phyloP scores from a whole-genome alignment of 2,113 vertebrate genomes.

The Aphyosemion australe region DNA sequence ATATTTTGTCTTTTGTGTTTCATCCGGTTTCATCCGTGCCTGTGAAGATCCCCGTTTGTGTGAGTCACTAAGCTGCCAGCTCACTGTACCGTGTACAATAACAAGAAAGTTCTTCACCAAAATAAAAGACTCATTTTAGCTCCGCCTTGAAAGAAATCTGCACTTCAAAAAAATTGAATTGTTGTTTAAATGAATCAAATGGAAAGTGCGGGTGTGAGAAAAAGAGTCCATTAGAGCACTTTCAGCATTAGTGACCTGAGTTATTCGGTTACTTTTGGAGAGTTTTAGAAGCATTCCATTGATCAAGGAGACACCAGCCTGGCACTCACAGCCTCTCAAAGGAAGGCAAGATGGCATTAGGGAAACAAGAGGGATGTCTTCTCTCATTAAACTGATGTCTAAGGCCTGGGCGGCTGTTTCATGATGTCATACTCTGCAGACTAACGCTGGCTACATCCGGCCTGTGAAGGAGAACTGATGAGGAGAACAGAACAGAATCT shows the following conservation, averaged over 20 bases:
- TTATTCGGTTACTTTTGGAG: conserved; percentile 66
- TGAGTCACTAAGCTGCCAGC: conserved; percentile 32
- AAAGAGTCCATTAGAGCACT: conserved; percentile 67
- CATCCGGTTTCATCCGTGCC: conserved; percentile 1
- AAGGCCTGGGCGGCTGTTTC: conserved; percentile 19
- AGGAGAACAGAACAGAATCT: conserved; percentile 17
- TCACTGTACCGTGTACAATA: conserved; percentile 13
- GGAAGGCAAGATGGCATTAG: conserved; percentile 33
- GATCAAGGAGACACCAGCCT: conserved; percentile 54
- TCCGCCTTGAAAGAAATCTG: conserved; percentile 35
- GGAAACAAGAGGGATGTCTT: conserved; percentile 30
- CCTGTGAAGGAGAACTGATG: conserved; percentile 22
- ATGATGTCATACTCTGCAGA: conserved; percentile 38
- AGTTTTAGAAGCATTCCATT: conserved; percentile 57
- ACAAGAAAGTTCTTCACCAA: conserved; percentile 27
- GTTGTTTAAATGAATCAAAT: conserved; percentile 60
- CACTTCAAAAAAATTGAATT: conserved; percentile 55
- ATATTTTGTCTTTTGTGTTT: conserved; percentile 19
- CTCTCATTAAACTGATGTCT: conserved; percentile 24
- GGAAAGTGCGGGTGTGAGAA: conserved; percentile 43
- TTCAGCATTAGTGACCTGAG: conserved; percentile 44
- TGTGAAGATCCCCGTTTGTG: conserved; percentile 13
- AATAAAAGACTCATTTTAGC: conserved; percentile 20
- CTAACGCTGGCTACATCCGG: conserved; percentile 2
- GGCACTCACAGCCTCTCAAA: conserved; percentile 53